A percentile compares a stretch with the other conserved stretches of the same genome.
phyloP scores from a whole-genome alignment of 2,797 vertebrate genomes.

The Tokudaia tokunoshimensis region DNA sequence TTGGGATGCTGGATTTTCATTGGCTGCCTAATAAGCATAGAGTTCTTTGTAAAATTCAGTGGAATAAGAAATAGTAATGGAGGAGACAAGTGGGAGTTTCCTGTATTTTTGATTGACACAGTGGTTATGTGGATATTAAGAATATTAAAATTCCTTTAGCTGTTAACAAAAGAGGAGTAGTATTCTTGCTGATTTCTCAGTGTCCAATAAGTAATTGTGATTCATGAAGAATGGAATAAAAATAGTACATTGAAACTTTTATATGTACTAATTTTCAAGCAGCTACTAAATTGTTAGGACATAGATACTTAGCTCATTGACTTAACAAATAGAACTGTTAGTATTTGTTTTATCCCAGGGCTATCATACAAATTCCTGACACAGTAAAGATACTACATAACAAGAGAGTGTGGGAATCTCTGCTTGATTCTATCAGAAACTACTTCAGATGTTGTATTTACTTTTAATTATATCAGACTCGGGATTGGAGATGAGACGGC shows the following conservation, averaged over 20 bases:
- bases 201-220: background rate
- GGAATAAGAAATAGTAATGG: background rate
- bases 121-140: background rate
- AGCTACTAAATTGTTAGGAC: background rate
- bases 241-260: background rate
- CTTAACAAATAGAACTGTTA: slow-evolving; percentile 4
- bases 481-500: background rate
- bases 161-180: background rate
- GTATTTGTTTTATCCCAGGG: background rate
- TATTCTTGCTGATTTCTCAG: background rate
- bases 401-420: slow-evolving; percentile 23
- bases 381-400: accelerated
- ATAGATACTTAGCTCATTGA: background rate
- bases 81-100: background rate
- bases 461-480: background rate
- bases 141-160: background rate
- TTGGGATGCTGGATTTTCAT: background rate
- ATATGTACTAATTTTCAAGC: slow-evolving; percentile 34
- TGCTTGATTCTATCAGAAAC: slow-evolving; percentile 30
- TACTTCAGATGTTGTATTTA: background rate
- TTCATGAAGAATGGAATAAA: background rate
- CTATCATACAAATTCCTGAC: background rate
- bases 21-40: background rate
- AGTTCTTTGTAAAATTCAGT: background rate
- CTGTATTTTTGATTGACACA: background rate